Percentiles rank a stretch among this genome's conserved stretches.
phyloP scores from a whole-genome alignment of 2,113 vertebrate species.

The Oryzias curvinotus region DNA sequence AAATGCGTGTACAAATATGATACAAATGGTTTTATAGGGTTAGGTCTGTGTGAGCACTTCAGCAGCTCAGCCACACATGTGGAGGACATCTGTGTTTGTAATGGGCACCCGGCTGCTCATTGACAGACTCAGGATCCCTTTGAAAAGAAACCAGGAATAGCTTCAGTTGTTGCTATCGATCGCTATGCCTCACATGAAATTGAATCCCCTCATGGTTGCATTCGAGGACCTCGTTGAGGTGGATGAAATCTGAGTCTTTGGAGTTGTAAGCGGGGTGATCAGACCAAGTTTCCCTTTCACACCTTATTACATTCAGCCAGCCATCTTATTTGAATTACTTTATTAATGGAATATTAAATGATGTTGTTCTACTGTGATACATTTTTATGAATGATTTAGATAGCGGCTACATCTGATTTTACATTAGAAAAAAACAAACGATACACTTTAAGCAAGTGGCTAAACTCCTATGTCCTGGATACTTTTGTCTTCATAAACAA shows the following conservation, averaged over 20 bases:
- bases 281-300: slow-evolving; percentile 47
- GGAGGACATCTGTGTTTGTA: slow-evolving; percentile 48
- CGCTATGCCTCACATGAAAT: slow-evolving; percentile 54
- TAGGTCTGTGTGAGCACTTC: not conserved
- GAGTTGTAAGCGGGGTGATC: slow-evolving; percentile 43
- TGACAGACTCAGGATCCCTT: slow-evolving; percentile 49
- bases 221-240: slow-evolving; percentile 58
- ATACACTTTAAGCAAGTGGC: too few species aligned
- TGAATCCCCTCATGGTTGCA: slow-evolving; percentile 55
- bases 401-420: too few species aligned
- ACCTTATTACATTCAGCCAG: slow-evolving; percentile 40
- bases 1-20: too few species aligned
- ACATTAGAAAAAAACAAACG: too few species aligned
- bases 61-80: slow-evolving; percentile 28
- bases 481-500: too few species aligned
- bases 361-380: slow-evolving; percentile 6
- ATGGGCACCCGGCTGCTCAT: slow-evolving; percentile 40
- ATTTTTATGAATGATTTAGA: too few species aligned
- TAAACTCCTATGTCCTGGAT: too few species aligned
- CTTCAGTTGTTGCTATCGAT: slow-evolving; percentile 54
- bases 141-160: slow-evolving; percentile 53
- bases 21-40: too few species aligned
- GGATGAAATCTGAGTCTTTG: slow-evolving; percentile 52
- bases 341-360: slow-evolving; percentile 13
- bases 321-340: slow-evolving; percentile 39